Base-by-base conservation (phyloP, 2,113 vertebrate genomes). In the Dolichallabes microphthalmus region DNA sequence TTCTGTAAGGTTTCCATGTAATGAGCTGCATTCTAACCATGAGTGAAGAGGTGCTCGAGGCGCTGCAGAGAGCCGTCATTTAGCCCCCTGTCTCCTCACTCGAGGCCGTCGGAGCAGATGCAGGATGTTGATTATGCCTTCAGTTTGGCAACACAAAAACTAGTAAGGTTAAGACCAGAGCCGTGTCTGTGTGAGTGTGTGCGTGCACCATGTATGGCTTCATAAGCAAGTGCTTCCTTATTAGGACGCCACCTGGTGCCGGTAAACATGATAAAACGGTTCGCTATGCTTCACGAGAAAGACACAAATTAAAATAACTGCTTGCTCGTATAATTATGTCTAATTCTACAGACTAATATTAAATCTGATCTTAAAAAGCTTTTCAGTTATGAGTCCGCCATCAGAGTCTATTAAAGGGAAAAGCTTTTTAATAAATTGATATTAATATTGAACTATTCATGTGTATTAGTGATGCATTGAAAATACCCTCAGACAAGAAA, bases 61-160 rank as follows among this genome's bases (percentile, higher is more conserved):
- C 74, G 20, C 81, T 88, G 27, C 15, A 81, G 88, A 50, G 86
- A 63, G 85, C 86, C 90, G 87, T 90, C 86, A 89, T 91, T 87
- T 85, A 90, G 87, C 82, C 27, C 71, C 52, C 27, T 13, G 10
- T 68, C 66, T 88, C 84, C 83, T 88, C 66, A 87, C 75, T 88
- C 75, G 53, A 64, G 53, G 84, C 71, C 88, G 90, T 90, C 88
- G 91, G 83, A 61, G 71, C 85, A 90, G 83, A 90, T 91, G 89
- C 88, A 68, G 1, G 50, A 88, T 88, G 60, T 85, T 83, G 84
- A 91, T 92, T 90, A 87, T 22, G 30, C 50, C 20, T 52, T 90
- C 74, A 80, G 86, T 61, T 78, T 13, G 63, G 58, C 50, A 2
- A 80, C 82, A 82, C 83, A 71, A 79, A 88, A 89, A 90, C 87